Percentiles rank a stretch among this genome's conserved stretches.
These are phyloP conservation scores for Neodontobutis hainanensis DNA, from an alignment of 2,113 vertebrate genomes.

Conservation along the genomic window DNA sequence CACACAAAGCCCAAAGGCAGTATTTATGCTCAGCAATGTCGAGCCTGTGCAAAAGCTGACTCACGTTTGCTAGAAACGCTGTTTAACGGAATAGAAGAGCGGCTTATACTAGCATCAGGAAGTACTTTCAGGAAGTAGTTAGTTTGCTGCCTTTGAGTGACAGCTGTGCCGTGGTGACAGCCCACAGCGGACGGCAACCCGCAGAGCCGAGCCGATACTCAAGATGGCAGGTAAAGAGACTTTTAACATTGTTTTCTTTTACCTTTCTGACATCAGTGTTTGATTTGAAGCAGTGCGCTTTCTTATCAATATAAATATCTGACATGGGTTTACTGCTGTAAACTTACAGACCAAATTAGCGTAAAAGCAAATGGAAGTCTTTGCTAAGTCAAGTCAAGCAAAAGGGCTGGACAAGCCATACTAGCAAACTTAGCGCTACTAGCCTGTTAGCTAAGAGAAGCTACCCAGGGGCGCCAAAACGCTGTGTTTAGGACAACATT, in stretches of 20 bases:
- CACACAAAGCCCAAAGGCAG: constrained; percentile 41
- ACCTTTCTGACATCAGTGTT: background rate
- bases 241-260: constrained; percentile 47
- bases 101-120: constrained; percentile 45
- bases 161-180: constrained; percentile 76
- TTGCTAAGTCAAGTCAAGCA: constrained; percentile 46
- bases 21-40: constrained; percentile 33
- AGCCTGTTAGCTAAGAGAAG: constrained; percentile 56
- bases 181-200: constrained; percentile 74
- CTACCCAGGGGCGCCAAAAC: constrained; percentile 40
- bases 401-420: constrained; percentile 61
- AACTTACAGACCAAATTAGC: background rate
- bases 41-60: constrained; percentile 28
- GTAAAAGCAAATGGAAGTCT: constrained; percentile 14
- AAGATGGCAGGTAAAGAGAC: constrained; percentile 84
- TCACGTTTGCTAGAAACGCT: background rate
- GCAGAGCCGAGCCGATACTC: constrained; percentile 72
- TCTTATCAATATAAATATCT: accelerated
- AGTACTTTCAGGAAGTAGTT: constrained; percentile 77
- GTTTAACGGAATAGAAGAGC: constrained; percentile 14
- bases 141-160: constrained; percentile 66
- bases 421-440: constrained; percentile 65
- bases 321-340: background rate
- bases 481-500: background rate
- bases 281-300: accelerated